These are phyloP conservation scores for Xiphophorus maculatus DNA, from an alignment of 2,113 vertebrate genomes.

Conservation along the genomic window DNA sequence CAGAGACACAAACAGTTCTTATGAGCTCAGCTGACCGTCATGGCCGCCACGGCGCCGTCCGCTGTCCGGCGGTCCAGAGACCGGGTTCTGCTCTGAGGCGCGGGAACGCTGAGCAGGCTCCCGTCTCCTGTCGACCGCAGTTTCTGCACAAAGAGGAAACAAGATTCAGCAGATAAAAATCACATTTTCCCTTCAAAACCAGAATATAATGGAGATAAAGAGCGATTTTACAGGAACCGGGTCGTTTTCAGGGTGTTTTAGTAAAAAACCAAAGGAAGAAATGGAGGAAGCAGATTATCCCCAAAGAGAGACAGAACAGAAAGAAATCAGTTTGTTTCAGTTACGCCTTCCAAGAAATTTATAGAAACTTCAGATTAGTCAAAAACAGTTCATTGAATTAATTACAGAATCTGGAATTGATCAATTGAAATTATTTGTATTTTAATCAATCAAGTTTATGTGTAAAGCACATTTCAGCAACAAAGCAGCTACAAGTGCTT, in stretches of 20 bases:
- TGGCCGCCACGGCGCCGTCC: conserved; percentile 62
- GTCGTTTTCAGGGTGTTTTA: too few species aligned
- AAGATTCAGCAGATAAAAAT: not conserved
- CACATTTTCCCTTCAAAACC: not conserved
- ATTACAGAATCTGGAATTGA: too few species aligned
- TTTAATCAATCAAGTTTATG: too few species aligned
- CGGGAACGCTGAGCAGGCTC: conserved; percentile 21
- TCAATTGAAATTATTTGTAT: too few species aligned
- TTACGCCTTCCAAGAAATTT: not conserved
- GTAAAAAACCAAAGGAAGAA: not conserved
- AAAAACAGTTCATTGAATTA: too few species aligned
- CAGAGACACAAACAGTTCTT: not conserved
- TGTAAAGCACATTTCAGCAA: too few species aligned
- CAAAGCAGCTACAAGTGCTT: too few species aligned
- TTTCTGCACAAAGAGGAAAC: conserved; percentile 37
- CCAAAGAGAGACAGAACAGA: not conserved
- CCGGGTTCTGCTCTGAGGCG: conserved; percentile 62
- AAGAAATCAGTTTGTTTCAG: not conserved
- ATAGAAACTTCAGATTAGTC: not conserved
- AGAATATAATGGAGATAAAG: not conserved
- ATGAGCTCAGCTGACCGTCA: conserved; percentile 57
- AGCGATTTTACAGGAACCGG: not conserved
- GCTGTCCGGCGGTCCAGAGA: conserved; percentile 72
- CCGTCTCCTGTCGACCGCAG: conserved; percentile 49
- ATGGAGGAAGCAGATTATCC: too few species aligned